A percentile compares a stretch with the other conserved stretches of the same genome.
These are phyloP conservation scores for Serripes groenlandicus DNA, from an alignment of 2,888 invertebrate species.

Conservation along the genomic window DNA sequence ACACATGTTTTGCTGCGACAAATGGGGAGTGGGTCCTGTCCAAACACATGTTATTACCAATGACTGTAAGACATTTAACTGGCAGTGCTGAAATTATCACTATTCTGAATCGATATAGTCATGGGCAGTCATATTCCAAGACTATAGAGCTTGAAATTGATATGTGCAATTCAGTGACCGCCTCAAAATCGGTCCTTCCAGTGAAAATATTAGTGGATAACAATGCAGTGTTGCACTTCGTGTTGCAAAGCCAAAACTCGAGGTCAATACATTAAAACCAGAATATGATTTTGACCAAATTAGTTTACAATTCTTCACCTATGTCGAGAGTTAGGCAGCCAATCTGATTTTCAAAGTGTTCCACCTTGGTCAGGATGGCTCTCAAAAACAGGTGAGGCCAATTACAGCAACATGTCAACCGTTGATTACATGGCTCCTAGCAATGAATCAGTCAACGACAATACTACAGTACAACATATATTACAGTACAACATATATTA, in stretches of 20 bases:
- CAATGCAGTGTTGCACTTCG: conserved; percentile 44
- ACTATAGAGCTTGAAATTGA: conserved; percentile 58
- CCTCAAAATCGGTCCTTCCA: conserved; percentile 24
- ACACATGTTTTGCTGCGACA: conserved; percentile 47
- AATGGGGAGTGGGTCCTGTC: conserved; percentile 58
- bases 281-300: background rate
- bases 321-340: conserved; percentile 23
- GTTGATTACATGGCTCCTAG: conserved; percentile 59
- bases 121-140: conserved; percentile 38
- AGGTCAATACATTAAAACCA: too few species aligned
- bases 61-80: too few species aligned
- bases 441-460: conserved; percentile 48
- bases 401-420: conserved; percentile 4
- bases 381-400: conserved; percentile 29
- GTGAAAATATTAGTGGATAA: conserved; percentile 27
- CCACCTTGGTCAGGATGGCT: conserved; percentile 45
- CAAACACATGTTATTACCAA: conserved; percentile 48
- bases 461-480: conserved; percentile 55
- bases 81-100: conserved; percentile 58
- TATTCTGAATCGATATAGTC: conserved; percentile 52
- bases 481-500: conserved; percentile 43
- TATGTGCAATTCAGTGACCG: conserved; percentile 36
- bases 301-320: conserved; percentile 16
- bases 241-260: conserved; percentile 36
- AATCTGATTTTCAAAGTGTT: conserved; percentile 26